Evolutionary conservation across 2,797 vertebrate species (phyloP).

Genomic region (Rhinichthys osculus): DNA sequence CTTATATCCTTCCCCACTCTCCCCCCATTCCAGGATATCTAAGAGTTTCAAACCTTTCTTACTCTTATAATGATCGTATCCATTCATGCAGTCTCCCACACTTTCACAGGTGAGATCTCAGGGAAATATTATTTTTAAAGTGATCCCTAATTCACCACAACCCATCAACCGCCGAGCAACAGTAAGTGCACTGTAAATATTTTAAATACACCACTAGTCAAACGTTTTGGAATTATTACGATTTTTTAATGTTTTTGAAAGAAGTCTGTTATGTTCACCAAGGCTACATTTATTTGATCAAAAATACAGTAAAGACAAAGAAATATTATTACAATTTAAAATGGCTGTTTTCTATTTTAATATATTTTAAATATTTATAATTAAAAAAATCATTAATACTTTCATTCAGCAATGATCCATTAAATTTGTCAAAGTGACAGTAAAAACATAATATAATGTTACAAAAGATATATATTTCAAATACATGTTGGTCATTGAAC

Average conservation of each 20-base stretch:
- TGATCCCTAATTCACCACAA: constrained; percentile 86
- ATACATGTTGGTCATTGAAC: neutral
- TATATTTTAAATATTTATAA: neutral
- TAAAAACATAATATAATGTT: neutral
- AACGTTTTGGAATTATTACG: neutral
- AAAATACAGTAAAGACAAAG: neutral
- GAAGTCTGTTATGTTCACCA: neutral
- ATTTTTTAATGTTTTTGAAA: neutral
- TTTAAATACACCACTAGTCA: neutral
- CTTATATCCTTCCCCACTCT: neutral
- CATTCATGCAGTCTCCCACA: neutral
- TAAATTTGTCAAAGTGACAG: neutral
- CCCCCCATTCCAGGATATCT: neutral
- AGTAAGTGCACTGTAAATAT: constrained; percentile 75
- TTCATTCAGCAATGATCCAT: neutral
- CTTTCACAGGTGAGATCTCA: constrained; percentile 80
- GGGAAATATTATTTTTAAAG: constrained; percentile 90
- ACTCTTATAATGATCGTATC: neutral
- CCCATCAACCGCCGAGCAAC: constrained; percentile 78
- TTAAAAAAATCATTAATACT: neutral
- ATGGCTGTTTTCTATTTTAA: neutral
- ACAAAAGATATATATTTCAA: neutral
- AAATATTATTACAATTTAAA: constrained; percentile 1
- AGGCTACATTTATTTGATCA: neutral
- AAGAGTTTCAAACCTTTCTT: neutral